Base-by-base conservation (phyloP, 1,140 invertebrate genomes). In the Hylaeus volcanicus region DNA sequence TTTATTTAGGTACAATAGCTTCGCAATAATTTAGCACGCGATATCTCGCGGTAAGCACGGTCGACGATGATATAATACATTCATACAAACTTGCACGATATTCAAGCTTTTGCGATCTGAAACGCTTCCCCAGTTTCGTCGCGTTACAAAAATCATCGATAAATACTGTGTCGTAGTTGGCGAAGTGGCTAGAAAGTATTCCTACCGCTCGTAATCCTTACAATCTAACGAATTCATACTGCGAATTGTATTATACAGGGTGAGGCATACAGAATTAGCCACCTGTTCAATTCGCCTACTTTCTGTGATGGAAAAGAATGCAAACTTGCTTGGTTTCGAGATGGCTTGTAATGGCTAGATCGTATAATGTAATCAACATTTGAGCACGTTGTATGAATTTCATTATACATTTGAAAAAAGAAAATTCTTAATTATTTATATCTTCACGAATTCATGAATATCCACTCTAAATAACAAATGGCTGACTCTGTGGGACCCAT, bases 81-180 rank as follows among this genome's bases (percentile, higher is more conserved):
- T 82, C 75, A 79, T 86, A 85, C 76, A 79, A 73, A 86, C 69
- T 82, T 78, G 71, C 83, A 73, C 81, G 72, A 83, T 79, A 86
- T 63, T 83, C 45, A 82, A 86, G 68, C 70, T 45, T 64, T 74
- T 81, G 79, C 64, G 45, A 79, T 0, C 41, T 48, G 63, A 74
- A 81, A 79, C n/a, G 43, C n/a, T 43, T 43, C 9, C 5, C 9
- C 55, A 53, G 39, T 63, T 37, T 55, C 63, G n/a, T 77, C 63
- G 60, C 39, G 56, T 75, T 82, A 83, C 51, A 87, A 83, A 48
- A 87, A 77, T 78, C 77, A 68, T 82, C 56, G 60, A 89, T 89
- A 90, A 92, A 92, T 91, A 92, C 90, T 92, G 90, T 87, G 77
- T 90, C 83, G 89, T 91, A 90, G 86, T 91, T 92, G 88, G 89